Base-by-base conservation (phyloP, 2,888 invertebrate species). In the Strigamia transsilvanica region DNA sequence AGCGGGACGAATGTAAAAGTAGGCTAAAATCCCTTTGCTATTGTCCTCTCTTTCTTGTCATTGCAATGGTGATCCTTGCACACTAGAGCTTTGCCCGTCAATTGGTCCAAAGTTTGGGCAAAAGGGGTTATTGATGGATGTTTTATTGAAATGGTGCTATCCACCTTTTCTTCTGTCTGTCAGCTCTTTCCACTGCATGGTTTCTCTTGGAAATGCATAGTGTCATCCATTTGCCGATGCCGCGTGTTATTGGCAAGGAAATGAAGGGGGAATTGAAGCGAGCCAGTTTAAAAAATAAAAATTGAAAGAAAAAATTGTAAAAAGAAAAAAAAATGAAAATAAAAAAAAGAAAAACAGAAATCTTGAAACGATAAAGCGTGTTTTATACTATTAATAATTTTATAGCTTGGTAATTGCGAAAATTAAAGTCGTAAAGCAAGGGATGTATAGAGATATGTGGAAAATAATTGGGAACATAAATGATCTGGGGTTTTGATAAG, bases 371-470 rank as follows among this genome's bases (percentile, higher is more conserved):
- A 18, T 66, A 18, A 66, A n/a, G 61, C 21, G 6, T 6, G 61
- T 66, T 66, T 66, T 66, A n/a, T 66, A 66, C 21, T 66, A 66
- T 66, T 66, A 66, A 66, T 66, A 66, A 66, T 66, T 66, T 66
- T 66, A 66, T 66, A 66, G 61, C 61, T 21, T 21, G 61, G 61
- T 66, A 66, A 66, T 66, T 66, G 61, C 61, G 61, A 66, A 66
- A 66, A 66, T 66, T n/a, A 66, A 66, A 23, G 61, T 66, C 61
- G 23, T 66, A 66, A 66, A 66, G 61, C 21, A 66, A 23, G 21
- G 61, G 61, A 66, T 66, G 21, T 21, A 61, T 61, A 61, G 61
- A 66, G 61, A 66, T 15, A 66, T 66, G 61, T 21, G 61, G 61
- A 21, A 66, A 66, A 66, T 66, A 66, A 66, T 66, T 66, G 61